Conservation (phyloP, 2,113 vertebrate genomes). For the Neotoma lepida region DNA sequence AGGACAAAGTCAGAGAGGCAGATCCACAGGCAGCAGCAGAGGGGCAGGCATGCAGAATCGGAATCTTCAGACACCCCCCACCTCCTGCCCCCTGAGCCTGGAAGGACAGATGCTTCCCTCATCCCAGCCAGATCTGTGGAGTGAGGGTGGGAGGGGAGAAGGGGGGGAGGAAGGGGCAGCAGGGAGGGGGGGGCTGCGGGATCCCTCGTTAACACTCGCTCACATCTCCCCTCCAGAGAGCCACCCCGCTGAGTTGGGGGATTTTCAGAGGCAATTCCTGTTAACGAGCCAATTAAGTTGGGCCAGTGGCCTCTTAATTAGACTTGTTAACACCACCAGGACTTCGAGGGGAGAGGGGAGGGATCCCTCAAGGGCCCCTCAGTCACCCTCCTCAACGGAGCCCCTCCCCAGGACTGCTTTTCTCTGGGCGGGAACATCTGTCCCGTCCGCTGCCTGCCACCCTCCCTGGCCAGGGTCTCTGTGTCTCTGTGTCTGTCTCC, state of each 20-base stretch:
- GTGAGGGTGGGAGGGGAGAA: constrained; percentile 17
- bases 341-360: neutral
- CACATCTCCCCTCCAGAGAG: constrained; percentile 73
- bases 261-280: constrained; percentile 80
- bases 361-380: constrained; percentile 5
- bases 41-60: neutral
- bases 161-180: neutral
- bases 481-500: neutral
- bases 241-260: constrained; percentile 76
- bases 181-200: neutral
- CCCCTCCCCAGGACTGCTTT: constrained; percentile 33
- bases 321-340: constrained; percentile 81
- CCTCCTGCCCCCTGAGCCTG: constrained; percentile 42
- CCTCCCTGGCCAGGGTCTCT: constrained; percentile 40
- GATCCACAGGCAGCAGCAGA: neutral
- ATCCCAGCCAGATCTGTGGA: constrained; percentile 51
- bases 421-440: constrained; percentile 63
- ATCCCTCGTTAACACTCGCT: constrained; percentile 78
- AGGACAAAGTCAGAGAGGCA: neutral
- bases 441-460: constrained; percentile 7
- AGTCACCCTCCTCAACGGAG: neutral
- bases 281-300: constrained; percentile 82
- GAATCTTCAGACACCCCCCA: constrained; percentile 5
- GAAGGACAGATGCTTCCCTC: constrained; percentile 66
- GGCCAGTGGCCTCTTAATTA: constrained; percentile 83